Evolutionary conservation across 1,140 invertebrate species (phyloP).

Genomic region (Mycetomoellerius zeteki): DNA sequence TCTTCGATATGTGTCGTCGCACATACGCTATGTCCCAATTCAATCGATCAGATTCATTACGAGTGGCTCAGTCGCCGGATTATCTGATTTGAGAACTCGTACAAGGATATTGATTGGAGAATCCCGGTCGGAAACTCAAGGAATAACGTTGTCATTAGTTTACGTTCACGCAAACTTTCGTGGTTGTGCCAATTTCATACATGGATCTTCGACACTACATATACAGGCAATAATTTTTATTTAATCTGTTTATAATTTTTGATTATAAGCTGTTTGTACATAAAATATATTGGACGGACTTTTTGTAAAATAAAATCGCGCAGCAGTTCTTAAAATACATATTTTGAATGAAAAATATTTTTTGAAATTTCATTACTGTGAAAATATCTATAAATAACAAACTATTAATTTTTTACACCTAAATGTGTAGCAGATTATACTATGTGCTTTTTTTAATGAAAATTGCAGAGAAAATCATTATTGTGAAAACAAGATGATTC

Average conservation of each 20-base stretch:
- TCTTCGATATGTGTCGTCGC: slow-evolving; percentile 69
- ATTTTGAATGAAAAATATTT: background rate
- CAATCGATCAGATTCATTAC: slow-evolving; percentile 71
- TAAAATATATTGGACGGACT: background rate
- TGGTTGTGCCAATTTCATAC: background rate
- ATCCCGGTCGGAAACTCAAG: slow-evolving; percentile 55
- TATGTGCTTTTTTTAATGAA: background rate
- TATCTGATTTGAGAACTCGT: slow-evolving; percentile 54
- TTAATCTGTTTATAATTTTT: background rate
- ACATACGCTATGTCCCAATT: slow-evolving; percentile 57
- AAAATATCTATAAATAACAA: slow-evolving; percentile 4
- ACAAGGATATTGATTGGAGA: slow-evolving; percentile 53
- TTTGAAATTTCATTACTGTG: background rate
- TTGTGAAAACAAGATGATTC: background rate
- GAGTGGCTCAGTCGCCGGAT: slow-evolving; percentile 37
- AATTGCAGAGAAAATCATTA: background rate
- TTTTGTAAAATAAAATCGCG: background rate
- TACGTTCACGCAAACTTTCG: background rate
- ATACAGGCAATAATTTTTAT: background rate
- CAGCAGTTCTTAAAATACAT: background rate
- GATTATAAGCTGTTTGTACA: background rate
- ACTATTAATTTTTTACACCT: background rate
- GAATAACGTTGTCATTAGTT: slow-evolving; percentile 53
- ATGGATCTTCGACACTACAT: background rate
- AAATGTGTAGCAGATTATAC: background rate